A percentile compares a stretch with the other conserved stretches of the same genome.
Evolutionary conservation across 2,888 invertebrate genomes (phyloP).

Genomic region (Oxytorus armatus): DNA sequence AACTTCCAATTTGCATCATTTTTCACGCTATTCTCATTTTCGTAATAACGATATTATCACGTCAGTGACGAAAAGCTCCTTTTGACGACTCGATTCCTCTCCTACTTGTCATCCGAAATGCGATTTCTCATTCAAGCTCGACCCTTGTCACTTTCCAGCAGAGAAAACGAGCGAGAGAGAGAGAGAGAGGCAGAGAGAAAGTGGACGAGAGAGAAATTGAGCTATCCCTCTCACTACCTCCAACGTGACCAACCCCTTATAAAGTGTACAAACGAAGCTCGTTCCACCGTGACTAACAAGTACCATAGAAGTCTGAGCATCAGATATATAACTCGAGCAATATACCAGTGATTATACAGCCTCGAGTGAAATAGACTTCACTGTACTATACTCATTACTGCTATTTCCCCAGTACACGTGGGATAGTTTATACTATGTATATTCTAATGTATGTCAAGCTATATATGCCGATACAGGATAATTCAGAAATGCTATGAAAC

Average conservation of each 20-base stretch:
- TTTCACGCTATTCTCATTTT: too few relatives aligned
- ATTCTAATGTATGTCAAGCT: constrained; percentile 1
- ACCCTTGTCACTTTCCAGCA: too few relatives aligned
- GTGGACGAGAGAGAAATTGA: background rate
- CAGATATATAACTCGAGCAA: constrained; percentile 33
- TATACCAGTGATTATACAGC: constrained; percentile 60
- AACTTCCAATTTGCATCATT: too few relatives aligned
- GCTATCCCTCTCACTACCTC: constrained; percentile 5
- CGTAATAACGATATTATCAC: too few relatives aligned
- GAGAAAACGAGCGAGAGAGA: background rate
- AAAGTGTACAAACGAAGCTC: constrained; percentile 60
- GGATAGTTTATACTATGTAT: constrained; percentile 1
- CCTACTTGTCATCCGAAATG: too few relatives aligned
- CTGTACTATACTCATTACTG: constrained; percentile 10
- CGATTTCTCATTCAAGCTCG: too few relatives aligned
- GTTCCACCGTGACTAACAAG: constrained; percentile 64
- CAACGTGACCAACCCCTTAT: constrained; percentile 25
- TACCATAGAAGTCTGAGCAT: constrained; percentile 64
- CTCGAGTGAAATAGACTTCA: constrained; percentile 54
- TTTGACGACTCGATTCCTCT: too few relatives aligned
- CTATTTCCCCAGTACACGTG: constrained; percentile 5
- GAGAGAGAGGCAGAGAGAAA: background rate
- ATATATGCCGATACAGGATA: background rate
- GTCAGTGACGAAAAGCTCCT: too few relatives aligned
- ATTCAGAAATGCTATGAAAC: too few relatives aligned